Evolutionary conservation across 2,888 invertebrate genomes (phyloP).

Genomic region (Anoplius nigerrimus): DNA sequence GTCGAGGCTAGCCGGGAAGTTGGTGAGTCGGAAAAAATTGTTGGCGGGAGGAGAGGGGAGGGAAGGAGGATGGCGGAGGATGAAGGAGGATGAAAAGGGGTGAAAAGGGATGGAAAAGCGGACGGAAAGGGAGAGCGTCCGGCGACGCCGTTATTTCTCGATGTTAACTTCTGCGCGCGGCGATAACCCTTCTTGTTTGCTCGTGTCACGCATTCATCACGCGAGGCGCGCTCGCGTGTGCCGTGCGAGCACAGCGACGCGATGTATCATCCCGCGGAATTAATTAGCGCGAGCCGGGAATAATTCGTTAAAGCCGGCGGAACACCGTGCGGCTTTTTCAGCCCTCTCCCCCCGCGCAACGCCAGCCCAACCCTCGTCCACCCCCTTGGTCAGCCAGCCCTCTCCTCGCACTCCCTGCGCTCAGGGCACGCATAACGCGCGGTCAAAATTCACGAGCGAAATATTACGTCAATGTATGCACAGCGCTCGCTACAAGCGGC

Average conservation of each 20-base stretch:
- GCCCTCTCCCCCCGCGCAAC: neutral
- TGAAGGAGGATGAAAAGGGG: constrained; percentile 5
- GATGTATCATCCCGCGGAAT: constrained; percentile 27
- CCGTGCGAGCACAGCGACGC: constrained; percentile 1
- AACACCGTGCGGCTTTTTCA: neutral
- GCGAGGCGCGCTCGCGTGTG: neutral
- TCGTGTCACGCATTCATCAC: constrained; percentile 11
- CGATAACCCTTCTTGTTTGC: constrained; percentile 19
- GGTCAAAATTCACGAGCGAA: neutral
- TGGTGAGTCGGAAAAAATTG: no score
- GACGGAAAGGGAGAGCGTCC: constrained; percentile 18
- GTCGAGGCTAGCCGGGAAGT: no score
- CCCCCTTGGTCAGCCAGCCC: neutral
- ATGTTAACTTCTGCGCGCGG: constrained; percentile 1
- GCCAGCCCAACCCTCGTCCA: neutral
- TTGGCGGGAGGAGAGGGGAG: neutral
- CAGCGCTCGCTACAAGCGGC: neutral
- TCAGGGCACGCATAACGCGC: neutral
- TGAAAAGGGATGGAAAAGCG: constrained; percentile 11
- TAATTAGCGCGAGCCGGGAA: constrained; percentile 27
- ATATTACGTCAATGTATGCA: constrained; percentile 9
- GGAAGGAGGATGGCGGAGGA: constrained; percentile 21
- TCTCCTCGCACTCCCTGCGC: neutral
- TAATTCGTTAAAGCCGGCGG: constrained; percentile 17
- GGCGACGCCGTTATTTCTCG: constrained; percentile 25